phyloP scores from a whole-genome alignment of 2,113 vertebrate genomes.

The Limnothrissa miodon region DNA sequence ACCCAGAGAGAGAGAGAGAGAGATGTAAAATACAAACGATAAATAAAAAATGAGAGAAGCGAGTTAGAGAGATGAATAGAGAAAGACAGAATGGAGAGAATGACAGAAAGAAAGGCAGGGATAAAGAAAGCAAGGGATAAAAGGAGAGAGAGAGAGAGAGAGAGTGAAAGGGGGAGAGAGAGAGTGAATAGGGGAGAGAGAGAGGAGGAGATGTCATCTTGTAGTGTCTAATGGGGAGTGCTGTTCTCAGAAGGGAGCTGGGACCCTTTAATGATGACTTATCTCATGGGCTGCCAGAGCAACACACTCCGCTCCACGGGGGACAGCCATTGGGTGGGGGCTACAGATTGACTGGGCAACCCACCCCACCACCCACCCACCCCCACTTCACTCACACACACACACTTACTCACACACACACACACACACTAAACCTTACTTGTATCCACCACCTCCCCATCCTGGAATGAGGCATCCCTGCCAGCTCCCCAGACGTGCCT shows the following conservation, averaged over 20 bases:
- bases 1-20: not conserved
- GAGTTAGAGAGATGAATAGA: not conserved
- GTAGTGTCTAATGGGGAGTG: conserved; percentile 22
- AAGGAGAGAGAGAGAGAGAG: not conserved
- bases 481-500: not conserved
- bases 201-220: not conserved
- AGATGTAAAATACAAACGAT: not conserved
- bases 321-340: not conserved
- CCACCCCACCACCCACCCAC: not conserved
- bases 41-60: not conserved
- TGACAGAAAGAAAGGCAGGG: not conserved
- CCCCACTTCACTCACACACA: not conserved
- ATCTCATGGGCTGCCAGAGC: conserved; percentile 26
- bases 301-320: conserved; percentile 29
- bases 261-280: conserved; percentile 37
- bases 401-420: not conserved
- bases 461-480: not conserved
- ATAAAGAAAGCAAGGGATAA: not conserved
- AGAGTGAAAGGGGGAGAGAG: not conserved
- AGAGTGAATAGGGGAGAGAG: not conserved
- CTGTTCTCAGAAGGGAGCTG: conserved; percentile 19
- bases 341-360: not conserved
- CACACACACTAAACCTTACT: not conserved
- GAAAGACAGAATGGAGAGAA: not conserved
- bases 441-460: not conserved